Base-by-base conservation (phyloP, 2,113 vertebrate genomes). In the Sarotherodon lohbergeri region DNA sequence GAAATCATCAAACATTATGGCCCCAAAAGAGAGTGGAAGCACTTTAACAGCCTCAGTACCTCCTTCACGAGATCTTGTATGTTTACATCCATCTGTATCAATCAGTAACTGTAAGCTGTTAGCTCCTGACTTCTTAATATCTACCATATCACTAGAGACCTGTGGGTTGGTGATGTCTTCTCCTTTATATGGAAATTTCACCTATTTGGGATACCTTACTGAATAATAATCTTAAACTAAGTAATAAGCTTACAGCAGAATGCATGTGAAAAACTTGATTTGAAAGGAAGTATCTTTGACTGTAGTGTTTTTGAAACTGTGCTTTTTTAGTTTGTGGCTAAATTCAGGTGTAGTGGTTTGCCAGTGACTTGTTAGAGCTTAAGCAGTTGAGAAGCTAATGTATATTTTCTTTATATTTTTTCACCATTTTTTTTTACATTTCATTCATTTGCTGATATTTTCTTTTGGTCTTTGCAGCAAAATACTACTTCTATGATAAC, bases 401-500 rank as follows among this genome's bases (percentile, higher is more conserved):
- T 82, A 34, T 46, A 46, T 50, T 63, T 12, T 46, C 24, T 32
- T 50, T 7, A 7, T 34, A 11, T 52, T 59, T 13, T 4, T 78
- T 29, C 10, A 61, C n/a, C 12, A 1, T 34, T 22, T 27, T 12
- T 12, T 19, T 7, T n/a, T 39, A n/a, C 10, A 48, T 79, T 81
- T 81, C 1, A 48, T 56, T 17, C 7, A 73, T 73, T n/a, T 34
- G 73, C 73, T 56, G 13, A 16, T 68, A 19, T 43, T 86, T 83
- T 89, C 5, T 86, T 92, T 81, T 90, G 16, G 55, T 82, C 87
- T 86, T 82, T 84, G 48, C 94, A 99, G 98, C 97, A 89, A 98
- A 98, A 95, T 98, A 98, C 91, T 99, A 99, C 95, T 97, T 97
- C 91, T 99, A 98, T 92, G 98, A 99, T 96, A 99, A 99, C 95